A percentile compares a stretch with the other conserved stretches of the same genome.
These are phyloP conservation scores for Hypomesus transpacificus DNA, from an alignment of 2,113 vertebrate genomes.

Conservation along the genomic window DNA sequence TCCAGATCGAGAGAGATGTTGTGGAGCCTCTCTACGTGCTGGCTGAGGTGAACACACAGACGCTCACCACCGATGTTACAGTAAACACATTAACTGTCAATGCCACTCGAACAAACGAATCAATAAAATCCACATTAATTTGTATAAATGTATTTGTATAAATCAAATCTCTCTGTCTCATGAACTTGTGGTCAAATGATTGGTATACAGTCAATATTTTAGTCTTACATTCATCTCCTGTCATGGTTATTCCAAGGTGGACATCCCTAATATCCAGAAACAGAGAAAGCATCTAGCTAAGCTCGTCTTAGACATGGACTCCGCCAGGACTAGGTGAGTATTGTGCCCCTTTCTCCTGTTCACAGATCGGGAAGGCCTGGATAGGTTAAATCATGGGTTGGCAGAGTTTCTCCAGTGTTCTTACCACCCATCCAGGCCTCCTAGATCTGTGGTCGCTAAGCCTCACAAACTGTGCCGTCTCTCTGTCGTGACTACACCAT, in stretches of 20 bases:
- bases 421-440: background rate
- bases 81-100: background rate
- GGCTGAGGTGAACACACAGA: conserved; percentile 79
- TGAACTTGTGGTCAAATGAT: too few relatives aligned
- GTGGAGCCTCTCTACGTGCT: conserved; percentile 91
- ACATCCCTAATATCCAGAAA: conserved; percentile 98
- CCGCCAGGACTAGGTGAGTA: conserved; percentile 85
- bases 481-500: conserved; percentile 26
- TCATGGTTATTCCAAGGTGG: conserved; percentile 73
- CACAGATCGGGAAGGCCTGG: background rate
- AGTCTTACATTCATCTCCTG: background rate
- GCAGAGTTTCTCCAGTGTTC: background rate
- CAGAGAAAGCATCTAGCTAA: conserved; percentile 98
- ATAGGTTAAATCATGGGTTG: background rate
- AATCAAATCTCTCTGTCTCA: too few relatives aligned
- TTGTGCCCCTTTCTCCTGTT: background rate
- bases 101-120: background rate
- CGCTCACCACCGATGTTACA: background rate
- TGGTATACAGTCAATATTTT: too few relatives aligned
- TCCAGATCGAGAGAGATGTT: conserved; percentile 92
- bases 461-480: background rate
- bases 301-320: conserved; percentile 98
- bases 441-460: background rate
- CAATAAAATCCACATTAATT: too few relatives aligned
- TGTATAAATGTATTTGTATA: too few relatives aligned